Percentiles rank a stretch among this genome's conserved stretches.
Evolutionary conservation across 1,140 invertebrate genomes (phyloP).

Genomic region (Batillaria attramentaria): DNA sequence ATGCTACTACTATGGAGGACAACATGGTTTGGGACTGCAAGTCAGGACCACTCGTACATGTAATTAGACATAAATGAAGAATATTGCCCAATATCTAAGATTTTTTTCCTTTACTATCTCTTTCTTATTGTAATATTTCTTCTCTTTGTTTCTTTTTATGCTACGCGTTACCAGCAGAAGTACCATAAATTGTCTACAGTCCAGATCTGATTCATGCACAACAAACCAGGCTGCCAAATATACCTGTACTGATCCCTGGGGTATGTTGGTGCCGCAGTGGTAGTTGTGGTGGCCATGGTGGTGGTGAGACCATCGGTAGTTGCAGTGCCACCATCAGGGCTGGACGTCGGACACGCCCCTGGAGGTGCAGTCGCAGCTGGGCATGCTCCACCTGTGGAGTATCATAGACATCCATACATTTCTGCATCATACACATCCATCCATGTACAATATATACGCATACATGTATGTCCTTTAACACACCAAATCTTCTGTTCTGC

Average conservation of each 20-base stretch:
- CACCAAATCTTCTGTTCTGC: no score
- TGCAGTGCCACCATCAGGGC: background rate
- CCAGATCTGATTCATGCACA: background rate
- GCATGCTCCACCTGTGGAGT: background rate
- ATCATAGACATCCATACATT: background rate
- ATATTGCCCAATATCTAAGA: background rate
- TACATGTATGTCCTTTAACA: no score
- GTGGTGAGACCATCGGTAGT: background rate
- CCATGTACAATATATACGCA: no score
- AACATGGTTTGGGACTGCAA: no score
- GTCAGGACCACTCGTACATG: no score
- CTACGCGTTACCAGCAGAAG: background rate
- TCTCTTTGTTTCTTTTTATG: background rate
- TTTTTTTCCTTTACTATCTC: conserved; percentile 30
- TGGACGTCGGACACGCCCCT: background rate
- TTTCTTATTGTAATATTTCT: background rate
- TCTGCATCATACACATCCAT: background rate
- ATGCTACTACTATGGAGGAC: no score
- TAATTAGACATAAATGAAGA: no score
- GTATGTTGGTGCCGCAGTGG: background rate
- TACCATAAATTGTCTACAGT: background rate
- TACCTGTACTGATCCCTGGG: background rate
- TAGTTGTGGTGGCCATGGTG: background rate
- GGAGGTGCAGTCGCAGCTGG: background rate
- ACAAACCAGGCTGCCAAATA: background rate